Percentiles rank a stretch among this genome's conserved stretches.
phyloP scores from a whole-genome alignment of 2,113 vertebrate species.

The Trochalopteron elliotii region DNA sequence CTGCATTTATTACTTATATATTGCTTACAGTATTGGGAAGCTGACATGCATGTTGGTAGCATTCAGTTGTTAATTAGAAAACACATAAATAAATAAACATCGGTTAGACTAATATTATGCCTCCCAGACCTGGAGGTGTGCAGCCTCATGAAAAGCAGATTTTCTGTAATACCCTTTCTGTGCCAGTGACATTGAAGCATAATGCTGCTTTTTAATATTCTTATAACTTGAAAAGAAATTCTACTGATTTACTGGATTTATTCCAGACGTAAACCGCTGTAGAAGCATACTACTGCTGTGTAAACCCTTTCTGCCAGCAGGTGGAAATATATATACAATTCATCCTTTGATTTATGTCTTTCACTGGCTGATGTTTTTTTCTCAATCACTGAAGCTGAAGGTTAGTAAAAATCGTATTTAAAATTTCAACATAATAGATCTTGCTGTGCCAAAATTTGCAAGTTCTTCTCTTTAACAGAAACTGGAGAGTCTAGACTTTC shows the following conservation, averaged over 20 bases:
- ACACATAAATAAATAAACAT: not conserved
- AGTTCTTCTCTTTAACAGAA: not conserved
- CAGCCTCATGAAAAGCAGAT: not conserved
- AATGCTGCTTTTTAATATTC: not conserved
- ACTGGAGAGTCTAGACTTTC: not conserved
- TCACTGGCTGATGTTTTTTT: not conserved
- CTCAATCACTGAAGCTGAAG: not conserved
- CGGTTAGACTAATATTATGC: not conserved
- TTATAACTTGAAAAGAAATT: not conserved
- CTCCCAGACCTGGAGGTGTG: not conserved
- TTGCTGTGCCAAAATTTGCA: not conserved
- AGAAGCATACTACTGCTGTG: not conserved
- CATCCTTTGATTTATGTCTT: not conserved
- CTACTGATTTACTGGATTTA: not conserved
- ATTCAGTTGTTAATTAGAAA: not conserved
- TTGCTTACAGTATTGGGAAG: not conserved
- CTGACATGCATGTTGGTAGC: not conserved
- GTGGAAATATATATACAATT: constrained; percentile 29
- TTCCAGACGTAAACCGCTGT: not conserved
- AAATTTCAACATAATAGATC: not conserved
- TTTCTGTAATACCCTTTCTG: not conserved
- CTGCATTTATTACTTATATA: not conserved
- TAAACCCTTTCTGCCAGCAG: constrained; percentile 29
- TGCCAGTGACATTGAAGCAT: not conserved
- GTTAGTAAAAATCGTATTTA: not conserved